A percentile compares a stretch with the other conserved stretches of the same genome.
These are phyloP conservation scores for Upupa epops DNA, from an alignment of 2,113 vertebrate genomes.

Conservation along the genomic window DNA sequence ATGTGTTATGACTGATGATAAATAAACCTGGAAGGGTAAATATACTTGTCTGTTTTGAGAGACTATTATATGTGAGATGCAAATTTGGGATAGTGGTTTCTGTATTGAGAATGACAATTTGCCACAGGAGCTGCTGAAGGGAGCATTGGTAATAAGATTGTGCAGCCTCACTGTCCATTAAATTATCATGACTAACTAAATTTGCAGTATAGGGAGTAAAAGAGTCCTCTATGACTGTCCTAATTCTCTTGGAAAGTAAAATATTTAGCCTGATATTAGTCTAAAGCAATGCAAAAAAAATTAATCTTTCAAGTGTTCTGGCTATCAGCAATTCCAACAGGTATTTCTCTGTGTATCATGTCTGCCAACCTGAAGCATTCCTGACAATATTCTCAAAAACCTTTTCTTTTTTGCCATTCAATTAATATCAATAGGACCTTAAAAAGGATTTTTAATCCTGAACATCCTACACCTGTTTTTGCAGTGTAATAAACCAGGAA, in stretches of 20 bases:
- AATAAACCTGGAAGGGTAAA: slow-evolving; percentile 30
- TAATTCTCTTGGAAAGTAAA: slow-evolving; percentile 27
- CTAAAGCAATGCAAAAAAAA: not conserved
- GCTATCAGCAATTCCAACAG: not conserved
- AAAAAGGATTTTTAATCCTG: not conserved
- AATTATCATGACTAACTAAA: slow-evolving; percentile 30
- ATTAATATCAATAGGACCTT: not conserved
- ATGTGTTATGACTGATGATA: slow-evolving; percentile 6
- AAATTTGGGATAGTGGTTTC: not conserved
- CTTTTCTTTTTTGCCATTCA: not conserved
- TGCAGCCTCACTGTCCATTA: slow-evolving; percentile 2
- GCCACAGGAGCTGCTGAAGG: slow-evolving; percentile 1
- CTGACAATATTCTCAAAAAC: not conserved
- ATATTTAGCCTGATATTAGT: not conserved
- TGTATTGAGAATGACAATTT: not conserved
- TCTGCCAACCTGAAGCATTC: not conserved
- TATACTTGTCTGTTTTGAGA: slow-evolving; percentile 1
- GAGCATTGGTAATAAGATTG: not conserved
- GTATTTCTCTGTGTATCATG: not conserved
- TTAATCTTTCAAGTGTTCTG: not conserved
- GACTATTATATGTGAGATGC: not conserved
- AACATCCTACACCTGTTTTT: not conserved
- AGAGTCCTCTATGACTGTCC: not conserved
- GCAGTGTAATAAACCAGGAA: not conserved
- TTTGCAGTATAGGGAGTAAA: not conserved